These are phyloP conservation scores for Takifugu ocellatus DNA, from an alignment of 2,797 vertebrate genomes.

Conservation along the genomic window DNA sequence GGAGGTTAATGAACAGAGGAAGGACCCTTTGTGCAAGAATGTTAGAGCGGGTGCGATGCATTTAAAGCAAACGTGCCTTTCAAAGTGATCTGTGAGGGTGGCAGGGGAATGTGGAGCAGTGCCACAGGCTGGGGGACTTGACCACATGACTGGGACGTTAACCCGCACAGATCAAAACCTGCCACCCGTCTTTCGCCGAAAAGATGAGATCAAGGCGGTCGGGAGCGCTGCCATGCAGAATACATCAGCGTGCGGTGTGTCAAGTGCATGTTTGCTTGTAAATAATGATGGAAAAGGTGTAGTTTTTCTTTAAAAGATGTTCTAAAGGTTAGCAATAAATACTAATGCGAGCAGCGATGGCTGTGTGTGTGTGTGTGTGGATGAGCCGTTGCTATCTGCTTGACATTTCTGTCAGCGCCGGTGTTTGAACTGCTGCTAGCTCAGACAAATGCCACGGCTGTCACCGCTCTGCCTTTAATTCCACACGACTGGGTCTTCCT, in stretches of 20 bases:
- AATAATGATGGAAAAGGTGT: constrained; percentile 77
- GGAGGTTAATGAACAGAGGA: constrained; percentile 7
- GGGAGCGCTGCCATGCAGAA: constrained; percentile 45
- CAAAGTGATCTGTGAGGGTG: too few relatives aligned
- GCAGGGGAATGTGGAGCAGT: too few relatives aligned
- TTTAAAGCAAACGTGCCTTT: too few relatives aligned
- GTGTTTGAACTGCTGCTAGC: constrained; percentile 91
- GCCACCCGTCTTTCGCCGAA: constrained; percentile 50
- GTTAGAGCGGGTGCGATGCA: too few relatives aligned
- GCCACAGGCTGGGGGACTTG: constrained; percentile 12
- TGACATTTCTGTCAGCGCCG: constrained; percentile 96
- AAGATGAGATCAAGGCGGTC: constrained; percentile 40
- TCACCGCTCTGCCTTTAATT: constrained; percentile 93
- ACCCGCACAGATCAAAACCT: constrained; percentile 54
- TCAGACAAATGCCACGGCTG: constrained; percentile 94
- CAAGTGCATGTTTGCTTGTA: constrained; percentile 63
- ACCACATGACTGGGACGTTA: constrained; percentile 36
- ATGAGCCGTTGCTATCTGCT: constrained; percentile 81
- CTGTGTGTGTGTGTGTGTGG: constrained; percentile 16
- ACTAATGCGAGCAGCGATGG: constrained; percentile 70
- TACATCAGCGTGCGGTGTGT: constrained; percentile 33
- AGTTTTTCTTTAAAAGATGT: constrained; percentile 77
- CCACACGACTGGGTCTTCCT: constrained; percentile 84
- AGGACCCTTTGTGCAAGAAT: background rate
- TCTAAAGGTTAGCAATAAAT: constrained; percentile 89